phyloP scores from a whole-genome alignment of 2,888 invertebrate species.

The Podabrus alpinus region DNA sequence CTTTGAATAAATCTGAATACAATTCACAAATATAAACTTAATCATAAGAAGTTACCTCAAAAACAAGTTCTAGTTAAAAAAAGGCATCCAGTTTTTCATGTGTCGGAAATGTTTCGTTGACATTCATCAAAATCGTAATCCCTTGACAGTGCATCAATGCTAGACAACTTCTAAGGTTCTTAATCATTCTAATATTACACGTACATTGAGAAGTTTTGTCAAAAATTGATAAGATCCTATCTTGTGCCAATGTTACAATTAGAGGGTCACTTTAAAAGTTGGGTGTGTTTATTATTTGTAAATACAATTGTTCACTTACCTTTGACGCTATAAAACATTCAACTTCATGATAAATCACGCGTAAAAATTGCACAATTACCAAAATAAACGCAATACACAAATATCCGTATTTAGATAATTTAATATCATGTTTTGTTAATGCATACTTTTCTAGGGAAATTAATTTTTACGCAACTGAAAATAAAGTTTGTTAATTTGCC shows the following conservation, averaged over 20 bases:
- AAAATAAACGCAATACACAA: slow-evolving; percentile 10
- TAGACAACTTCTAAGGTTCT: background rate
- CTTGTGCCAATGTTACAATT: background rate
- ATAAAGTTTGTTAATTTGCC: background rate
- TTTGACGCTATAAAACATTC: background rate
- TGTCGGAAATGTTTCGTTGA: background rate
- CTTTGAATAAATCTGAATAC: background rate
- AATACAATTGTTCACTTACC: slow-evolving; percentile 1
- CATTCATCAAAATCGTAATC: background rate
- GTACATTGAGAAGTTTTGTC: background rate
- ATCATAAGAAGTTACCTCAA: background rate
- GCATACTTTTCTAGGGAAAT: slow-evolving; percentile 10
- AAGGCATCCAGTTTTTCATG: background rate
- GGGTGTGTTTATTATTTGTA: background rate
- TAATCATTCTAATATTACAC: background rate
- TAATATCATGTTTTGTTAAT: slow-evolving; percentile 21
- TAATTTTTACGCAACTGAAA: background rate
- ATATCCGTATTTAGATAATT: slow-evolving; percentile 14
- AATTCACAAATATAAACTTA: background rate
- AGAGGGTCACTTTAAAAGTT: background rate
- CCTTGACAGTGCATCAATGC: background rate
- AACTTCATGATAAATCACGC: background rate
- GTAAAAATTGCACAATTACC: background rate
- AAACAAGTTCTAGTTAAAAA: background rate
- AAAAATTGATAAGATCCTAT: background rate